Conservation (phyloP, 2,113 vertebrate species). For the Myotis davidii region DNA sequence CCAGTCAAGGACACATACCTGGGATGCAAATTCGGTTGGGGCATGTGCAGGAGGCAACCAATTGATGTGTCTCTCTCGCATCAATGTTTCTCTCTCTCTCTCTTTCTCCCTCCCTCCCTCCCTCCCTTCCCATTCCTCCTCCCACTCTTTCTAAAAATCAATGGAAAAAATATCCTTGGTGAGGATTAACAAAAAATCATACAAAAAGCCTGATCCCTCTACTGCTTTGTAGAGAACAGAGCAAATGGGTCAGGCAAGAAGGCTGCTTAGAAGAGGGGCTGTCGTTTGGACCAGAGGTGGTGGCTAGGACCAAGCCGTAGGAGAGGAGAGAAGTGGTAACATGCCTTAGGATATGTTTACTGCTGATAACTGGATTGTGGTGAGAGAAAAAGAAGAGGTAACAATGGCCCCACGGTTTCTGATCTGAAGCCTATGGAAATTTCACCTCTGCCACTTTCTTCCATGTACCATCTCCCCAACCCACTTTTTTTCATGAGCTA, state of each 20-base stretch:
- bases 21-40: no score
- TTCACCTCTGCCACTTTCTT: neutral
- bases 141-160: no score
- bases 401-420: neutral
- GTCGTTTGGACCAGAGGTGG: neutral
- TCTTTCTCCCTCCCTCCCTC: no score
- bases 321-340: neutral
- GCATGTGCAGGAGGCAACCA: no score
- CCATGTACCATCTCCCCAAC: neutral
- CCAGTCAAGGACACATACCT: no score
- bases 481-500: neutral
- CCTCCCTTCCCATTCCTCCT: no score
- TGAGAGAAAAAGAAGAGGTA: neutral
- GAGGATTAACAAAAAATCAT: no score
- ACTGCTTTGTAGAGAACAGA: neutral
- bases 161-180: no score
- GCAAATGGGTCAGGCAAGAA: neutral
- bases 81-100: no score
- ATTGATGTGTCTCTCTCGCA: no score
- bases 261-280: neutral
- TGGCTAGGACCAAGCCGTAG: neutral
- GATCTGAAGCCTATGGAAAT: constrained; percentile 32
- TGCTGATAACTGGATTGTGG: neutral
- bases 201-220: no score
- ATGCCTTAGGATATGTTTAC: neutral